Conservation (phyloP, 2,113 vertebrate genomes). For the Oreochromis spilurus region DNA sequence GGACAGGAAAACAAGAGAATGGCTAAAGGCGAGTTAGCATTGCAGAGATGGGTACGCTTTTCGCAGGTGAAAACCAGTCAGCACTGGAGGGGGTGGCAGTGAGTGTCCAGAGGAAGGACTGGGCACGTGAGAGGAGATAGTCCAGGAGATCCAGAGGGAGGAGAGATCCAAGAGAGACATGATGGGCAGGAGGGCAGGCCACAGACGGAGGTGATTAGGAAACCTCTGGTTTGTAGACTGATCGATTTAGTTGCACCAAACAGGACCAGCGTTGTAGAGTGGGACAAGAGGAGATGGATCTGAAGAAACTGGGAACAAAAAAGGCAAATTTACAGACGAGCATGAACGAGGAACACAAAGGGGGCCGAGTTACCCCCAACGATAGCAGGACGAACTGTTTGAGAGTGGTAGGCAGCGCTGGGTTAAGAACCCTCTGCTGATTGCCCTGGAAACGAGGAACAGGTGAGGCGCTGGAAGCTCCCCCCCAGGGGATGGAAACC, state of each 20-base stretch:
- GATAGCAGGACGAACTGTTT: rapidly evolving
- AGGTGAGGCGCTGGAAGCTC: not conserved
- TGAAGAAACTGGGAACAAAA: not conserved
- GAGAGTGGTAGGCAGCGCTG: not conserved
- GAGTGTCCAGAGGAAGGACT: not conserved
- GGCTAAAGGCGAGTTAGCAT: not conserved
- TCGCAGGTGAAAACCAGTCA: not conserved
- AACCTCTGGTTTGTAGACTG: not conserved
- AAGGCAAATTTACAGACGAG: not conserved
- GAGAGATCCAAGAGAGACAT: not conserved
- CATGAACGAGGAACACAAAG: not conserved
- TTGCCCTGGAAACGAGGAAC: not conserved
- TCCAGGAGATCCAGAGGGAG: not conserved
- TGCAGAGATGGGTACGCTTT: not conserved
- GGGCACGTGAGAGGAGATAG: not conserved
- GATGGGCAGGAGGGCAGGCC: rapidly evolving
- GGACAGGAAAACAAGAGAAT: not conserved
- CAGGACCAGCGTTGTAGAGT: not conserved
- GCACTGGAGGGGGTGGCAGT: not conserved
- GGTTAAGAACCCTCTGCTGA: not conserved
- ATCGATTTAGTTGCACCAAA: not conserved
- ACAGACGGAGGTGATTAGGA: not conserved
- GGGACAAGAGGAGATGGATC: rapidly evolving
- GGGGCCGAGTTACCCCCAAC: rapidly evolving
- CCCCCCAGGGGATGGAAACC: not conserved